Evolutionary conservation across 2,888 invertebrate species (phyloP).

Genomic region (Horisme vitalbata): DNA sequence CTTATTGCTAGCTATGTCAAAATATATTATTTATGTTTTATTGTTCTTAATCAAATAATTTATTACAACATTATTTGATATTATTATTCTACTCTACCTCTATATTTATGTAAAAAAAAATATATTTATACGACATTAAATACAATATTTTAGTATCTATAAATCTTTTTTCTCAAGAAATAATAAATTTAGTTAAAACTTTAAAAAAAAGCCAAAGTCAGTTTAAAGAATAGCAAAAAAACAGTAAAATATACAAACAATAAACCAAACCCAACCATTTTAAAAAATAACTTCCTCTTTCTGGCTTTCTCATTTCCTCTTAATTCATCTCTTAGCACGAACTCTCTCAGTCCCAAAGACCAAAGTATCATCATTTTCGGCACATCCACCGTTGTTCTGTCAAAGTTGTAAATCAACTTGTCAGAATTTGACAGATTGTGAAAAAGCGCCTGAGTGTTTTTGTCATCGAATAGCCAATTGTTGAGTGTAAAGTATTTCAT

Average conservation of each 20-base stretch:
- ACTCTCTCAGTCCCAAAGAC: slow-evolving; percentile 41
- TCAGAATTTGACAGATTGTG: slow-evolving; percentile 33
- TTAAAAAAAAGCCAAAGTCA: slow-evolving; percentile 1
- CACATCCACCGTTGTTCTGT: slow-evolving; percentile 35
- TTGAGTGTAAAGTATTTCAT: slow-evolving; percentile 35
- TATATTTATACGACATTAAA: too few relatives aligned
- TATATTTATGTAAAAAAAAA: too few relatives aligned
- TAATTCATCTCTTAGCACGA: slow-evolving; percentile 40
- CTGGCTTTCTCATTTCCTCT: slow-evolving; percentile 21
- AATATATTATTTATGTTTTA: too few relatives aligned
- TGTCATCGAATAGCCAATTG: slow-evolving; percentile 40
- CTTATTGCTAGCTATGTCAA: too few relatives aligned
- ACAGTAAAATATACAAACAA: slow-evolving; percentile 9
- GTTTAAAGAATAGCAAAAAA: not conserved
- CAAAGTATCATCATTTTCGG: slow-evolving; percentile 30
- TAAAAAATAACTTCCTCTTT: slow-evolving; percentile 33
- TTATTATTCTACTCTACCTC: too few relatives aligned
- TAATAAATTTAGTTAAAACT: too few relatives aligned
- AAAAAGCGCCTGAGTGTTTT: slow-evolving; percentile 32
- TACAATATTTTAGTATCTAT: too few relatives aligned
- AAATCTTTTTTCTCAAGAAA: too few relatives aligned
- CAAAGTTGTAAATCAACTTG: slow-evolving; percentile 43
- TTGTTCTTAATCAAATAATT: too few relatives aligned
- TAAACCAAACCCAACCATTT: slow-evolving; percentile 12
- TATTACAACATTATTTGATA: too few relatives aligned